Evolutionary conservation across 2,888 invertebrate genomes (phyloP), one percentile per base, ranked within the genome.

Genomic region (Apodemia hepburni): DNA sequence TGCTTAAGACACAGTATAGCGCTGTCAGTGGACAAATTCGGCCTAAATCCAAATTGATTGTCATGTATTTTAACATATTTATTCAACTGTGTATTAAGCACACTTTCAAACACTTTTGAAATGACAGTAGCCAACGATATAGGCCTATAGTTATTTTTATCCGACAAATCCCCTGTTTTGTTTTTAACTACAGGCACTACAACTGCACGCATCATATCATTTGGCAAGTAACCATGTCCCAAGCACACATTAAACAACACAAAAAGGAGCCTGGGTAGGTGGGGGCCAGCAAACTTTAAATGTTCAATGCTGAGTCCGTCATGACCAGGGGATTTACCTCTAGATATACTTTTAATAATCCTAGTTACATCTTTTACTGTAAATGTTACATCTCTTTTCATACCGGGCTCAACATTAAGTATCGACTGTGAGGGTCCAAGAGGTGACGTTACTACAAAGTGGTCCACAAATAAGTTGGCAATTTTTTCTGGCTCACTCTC

Each of bases 1-100:
- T 54, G 54, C 54, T 54, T 54, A 27, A 54, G 17, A 27, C 17
- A 22, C 11, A 54, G 54, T 17, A 54, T 54, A 11, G 54, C 54
- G 18, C 22, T 17, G 4, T 54, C 54, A 22, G 54, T 54, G 0
- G 54, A 54, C 5, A 54, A 17, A 17, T 49, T 49, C 9, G 9
- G 18, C 18, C 17, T 49, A 15, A 49, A 49, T 4, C 17, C 49
- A 18, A 49, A 49, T 18, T 49, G 17, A n/a, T n/a, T 18, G n/a
- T 49, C 49, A 8, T 49, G 17, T 9, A 49, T 3, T 2, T 49
- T 17, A n/a, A 49, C n/a, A 18, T 17, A 17, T 8, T 49, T 49
- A 11, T 49, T 18, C 18, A 49, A 49, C n/a, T 49, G 18, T 18
- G 17, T 49, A 49, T 49, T 18, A 49, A 18, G 49, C 49, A 17